phyloP scores from a whole-genome alignment of 2,888 invertebrate species.

The Acanthococcus lagerstroemiae region DNA sequence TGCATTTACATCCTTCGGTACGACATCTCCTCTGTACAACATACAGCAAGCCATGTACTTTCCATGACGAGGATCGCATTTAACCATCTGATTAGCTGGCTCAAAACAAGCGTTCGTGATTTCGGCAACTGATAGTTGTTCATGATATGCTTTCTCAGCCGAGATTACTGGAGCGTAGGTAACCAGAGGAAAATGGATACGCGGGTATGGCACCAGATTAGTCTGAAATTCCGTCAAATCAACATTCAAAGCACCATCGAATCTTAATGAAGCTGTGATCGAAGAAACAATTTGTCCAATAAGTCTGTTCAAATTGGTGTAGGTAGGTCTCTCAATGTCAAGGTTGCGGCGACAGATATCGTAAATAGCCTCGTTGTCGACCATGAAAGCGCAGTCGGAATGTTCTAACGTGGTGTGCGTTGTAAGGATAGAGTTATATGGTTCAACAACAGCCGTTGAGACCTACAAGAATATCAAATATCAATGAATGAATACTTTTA shows the following conservation, averaged over 20 bases:
- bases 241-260: slow-evolving; percentile 87
- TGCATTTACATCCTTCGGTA: slow-evolving; percentile 92
- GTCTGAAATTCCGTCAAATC: slow-evolving; percentile 92
- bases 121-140: slow-evolving; percentile 80
- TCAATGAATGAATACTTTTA: too few species aligned
- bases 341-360: slow-evolving; percentile 89
- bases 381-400: slow-evolving; percentile 95
- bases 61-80: slow-evolving; percentile 84
- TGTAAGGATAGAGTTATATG: slow-evolving; percentile 93
- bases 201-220: slow-evolving; percentile 88
- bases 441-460: slow-evolving; percentile 87
- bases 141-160: slow-evolving; percentile 89
- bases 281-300: slow-evolving; percentile 94
- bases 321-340: slow-evolving; percentile 90
- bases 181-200: slow-evolving; percentile 90
- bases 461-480: too few species aligned
- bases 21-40: slow-evolving; percentile 84
- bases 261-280: slow-evolving; percentile 84
- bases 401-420: slow-evolving; percentile 93
- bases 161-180: slow-evolving; percentile 88
- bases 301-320: slow-evolving; percentile 90
- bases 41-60: slow-evolving; percentile 95
- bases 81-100: slow-evolving; percentile 91
- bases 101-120: slow-evolving; percentile 95
- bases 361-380: slow-evolving; percentile 80